Conservation (phyloP, 2,113 vertebrate species). For the Brachypteracias leptosomus region DNA sequence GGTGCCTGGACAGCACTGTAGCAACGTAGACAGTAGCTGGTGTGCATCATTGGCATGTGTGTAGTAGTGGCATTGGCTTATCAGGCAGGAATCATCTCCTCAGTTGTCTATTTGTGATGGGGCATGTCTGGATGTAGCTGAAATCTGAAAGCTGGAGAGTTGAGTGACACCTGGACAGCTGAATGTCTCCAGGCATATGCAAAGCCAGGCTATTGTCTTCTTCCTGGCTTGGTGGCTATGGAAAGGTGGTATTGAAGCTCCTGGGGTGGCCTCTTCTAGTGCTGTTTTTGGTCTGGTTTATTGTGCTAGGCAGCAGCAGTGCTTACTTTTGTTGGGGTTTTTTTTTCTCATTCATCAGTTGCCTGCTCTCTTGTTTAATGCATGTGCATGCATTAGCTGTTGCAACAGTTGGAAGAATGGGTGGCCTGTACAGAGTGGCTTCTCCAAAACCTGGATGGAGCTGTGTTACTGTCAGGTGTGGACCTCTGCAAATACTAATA, state of each 20-base stretch:
- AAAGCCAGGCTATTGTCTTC: not conserved
- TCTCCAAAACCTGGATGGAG: not conserved
- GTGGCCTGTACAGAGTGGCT: not conserved
- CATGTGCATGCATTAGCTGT: not conserved
- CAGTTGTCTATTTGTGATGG: no score
- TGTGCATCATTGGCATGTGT: fast-evolving
- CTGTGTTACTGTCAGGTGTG: not conserved
- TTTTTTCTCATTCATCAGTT: not conserved
- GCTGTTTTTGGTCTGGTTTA: not conserved
- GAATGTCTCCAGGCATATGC: not conserved
- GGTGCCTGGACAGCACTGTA: not conserved
- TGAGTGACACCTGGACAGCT: not conserved
- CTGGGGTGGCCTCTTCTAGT: not conserved
- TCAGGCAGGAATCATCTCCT: no score
- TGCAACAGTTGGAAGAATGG: not conserved
- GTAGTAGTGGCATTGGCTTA: not conserved
- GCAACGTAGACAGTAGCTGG: not conserved
- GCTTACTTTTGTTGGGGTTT: fast-evolving
- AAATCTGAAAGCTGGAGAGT: not conserved
- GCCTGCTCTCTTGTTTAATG: not conserved
- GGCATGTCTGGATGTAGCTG: not conserved
- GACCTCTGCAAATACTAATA: not conserved
- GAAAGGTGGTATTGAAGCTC: not conserved
- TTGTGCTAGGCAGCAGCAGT: not conserved
- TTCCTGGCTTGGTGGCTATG: not conserved